Evolutionary conservation across 1,140 invertebrate species (phyloP).

Genomic region (Heterodera schachtii): DNA sequence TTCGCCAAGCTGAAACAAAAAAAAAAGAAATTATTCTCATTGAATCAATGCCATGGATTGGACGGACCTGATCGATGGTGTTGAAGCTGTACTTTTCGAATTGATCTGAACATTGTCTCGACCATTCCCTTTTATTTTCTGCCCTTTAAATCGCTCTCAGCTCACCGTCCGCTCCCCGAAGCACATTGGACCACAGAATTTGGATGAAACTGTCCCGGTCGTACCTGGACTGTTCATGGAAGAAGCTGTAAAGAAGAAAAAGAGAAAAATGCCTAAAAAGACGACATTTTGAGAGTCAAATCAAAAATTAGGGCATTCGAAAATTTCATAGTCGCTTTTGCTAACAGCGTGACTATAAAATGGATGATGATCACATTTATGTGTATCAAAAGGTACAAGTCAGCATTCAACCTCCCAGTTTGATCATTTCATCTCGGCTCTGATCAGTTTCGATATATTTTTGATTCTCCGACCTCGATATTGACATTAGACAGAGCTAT

Average conservation of each 20-base stretch:
- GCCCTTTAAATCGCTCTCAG: background rate
- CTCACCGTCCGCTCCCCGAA: slow-evolving; percentile 52
- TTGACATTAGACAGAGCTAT: no score
- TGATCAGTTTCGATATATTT: no score
- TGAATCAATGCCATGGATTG: background rate
- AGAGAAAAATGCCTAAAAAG: background rate
- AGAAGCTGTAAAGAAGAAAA: slow-evolving; percentile 42
- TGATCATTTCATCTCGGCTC: no score
- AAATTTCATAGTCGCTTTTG: no score
- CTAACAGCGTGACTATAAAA: no score
- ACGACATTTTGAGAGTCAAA: no score
- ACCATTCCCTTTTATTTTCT: background rate
- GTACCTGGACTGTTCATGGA: slow-evolving; percentile 65
- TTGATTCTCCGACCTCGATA: no score
- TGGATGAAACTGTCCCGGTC: slow-evolving; percentile 65
- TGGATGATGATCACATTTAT: no score
- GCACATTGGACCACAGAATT: slow-evolving; percentile 64
- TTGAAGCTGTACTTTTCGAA: slow-evolving; percentile 65
- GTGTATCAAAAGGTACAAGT: no score
- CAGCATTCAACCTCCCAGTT: no score
- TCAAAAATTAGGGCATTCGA: no score
- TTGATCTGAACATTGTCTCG: slow-evolving; percentile 47
- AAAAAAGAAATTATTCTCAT: slow-evolving; percentile 44
- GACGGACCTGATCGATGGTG: slow-evolving; percentile 62
- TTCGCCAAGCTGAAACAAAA: slow-evolving; percentile 31